A percentile compares a stretch with the other conserved stretches of the same genome.
Evolutionary conservation across 2,113 vertebrate genomes (phyloP).

Genomic region (Salvelinus namaycush): DNA sequence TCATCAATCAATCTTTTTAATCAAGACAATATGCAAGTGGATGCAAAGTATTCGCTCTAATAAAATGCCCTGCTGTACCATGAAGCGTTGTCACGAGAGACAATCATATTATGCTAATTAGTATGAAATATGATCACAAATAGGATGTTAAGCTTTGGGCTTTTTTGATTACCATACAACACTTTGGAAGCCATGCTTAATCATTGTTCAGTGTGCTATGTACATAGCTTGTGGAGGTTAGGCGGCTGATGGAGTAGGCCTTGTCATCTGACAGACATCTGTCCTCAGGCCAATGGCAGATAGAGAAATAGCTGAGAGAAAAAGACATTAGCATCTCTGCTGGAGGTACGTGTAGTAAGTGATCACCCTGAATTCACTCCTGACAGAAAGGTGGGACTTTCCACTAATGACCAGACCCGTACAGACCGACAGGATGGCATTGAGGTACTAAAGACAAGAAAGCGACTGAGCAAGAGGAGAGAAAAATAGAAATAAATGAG

Average conservation of each 20-base stretch:
- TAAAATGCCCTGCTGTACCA: constrained; percentile 8
- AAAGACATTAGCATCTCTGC: constrained; percentile 43
- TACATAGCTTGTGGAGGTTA: constrained; percentile 40
- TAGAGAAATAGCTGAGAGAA: constrained; percentile 7
- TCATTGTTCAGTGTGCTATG: constrained; percentile 55
- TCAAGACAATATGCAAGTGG: neutral
- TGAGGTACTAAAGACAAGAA: constrained; percentile 27
- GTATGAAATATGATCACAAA: constrained; percentile 58
- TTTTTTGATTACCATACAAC: constrained; percentile 51
- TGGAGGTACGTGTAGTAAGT: constrained; percentile 25
- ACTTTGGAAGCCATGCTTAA: constrained; percentile 54
- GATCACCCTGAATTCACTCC: constrained; percentile 23
- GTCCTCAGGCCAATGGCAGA: constrained; percentile 3
- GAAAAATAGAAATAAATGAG: neutral
- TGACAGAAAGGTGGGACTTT: constrained; percentile 16
- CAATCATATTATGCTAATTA: constrained; percentile 58
- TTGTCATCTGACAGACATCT: constrained; percentile 38
- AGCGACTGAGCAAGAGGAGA: constrained; percentile 3
- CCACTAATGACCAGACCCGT: neutral
- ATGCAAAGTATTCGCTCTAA: neutral
- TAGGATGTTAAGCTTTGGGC: constrained; percentile 58
- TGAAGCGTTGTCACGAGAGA: constrained; percentile 46
- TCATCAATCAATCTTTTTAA: neutral
- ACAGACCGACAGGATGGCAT: constrained; percentile 12
- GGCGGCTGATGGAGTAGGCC: constrained; percentile 50